These are phyloP conservation scores for Actinia tenebrosa DNA, from an alignment of 64 coral and sea anemone genomes.

Conservation along the genomic window DNA sequence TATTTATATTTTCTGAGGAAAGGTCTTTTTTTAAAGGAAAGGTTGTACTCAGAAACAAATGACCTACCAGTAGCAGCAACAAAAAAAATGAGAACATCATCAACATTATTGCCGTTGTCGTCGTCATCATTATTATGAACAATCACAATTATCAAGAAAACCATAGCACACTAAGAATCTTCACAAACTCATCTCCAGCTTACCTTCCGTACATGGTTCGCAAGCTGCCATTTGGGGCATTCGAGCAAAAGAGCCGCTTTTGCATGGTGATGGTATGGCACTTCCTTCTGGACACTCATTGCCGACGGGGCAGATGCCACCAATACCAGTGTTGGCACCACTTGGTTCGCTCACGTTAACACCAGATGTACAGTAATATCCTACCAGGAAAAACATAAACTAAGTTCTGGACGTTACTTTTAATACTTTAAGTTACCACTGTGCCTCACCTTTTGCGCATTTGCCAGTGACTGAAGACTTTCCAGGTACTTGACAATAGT, in stretches of 20 bases:
- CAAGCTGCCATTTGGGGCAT: slow-evolving; percentile 63
- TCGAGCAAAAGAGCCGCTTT: slow-evolving; percentile 71
- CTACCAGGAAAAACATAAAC: slow-evolving; percentile 7
- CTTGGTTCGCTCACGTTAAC: slow-evolving; percentile 73
- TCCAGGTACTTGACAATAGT: slow-evolving; percentile 71
- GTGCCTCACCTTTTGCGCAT: slow-evolving; percentile 51
- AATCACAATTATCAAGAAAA: too few relatives aligned
- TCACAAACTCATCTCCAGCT: background rate
- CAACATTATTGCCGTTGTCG: too few relatives aligned
- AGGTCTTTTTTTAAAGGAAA: too few relatives aligned
- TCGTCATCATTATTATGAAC: too few relatives aligned
- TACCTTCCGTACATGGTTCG: slow-evolving; percentile 68
- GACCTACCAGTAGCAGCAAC: too few relatives aligned
- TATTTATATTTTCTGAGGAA: too few relatives aligned
- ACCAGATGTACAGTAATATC: slow-evolving; percentile 90
- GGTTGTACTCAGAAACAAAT: too few relatives aligned
- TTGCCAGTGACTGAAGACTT: slow-evolving; percentile 62
- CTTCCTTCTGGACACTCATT: slow-evolving; percentile 83
- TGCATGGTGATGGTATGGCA: slow-evolving; percentile 54
- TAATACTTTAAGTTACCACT: background rate
- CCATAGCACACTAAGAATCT: background rate
- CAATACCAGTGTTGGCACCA: slow-evolving; percentile 43
- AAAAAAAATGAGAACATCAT: too few relatives aligned
- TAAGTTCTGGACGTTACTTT: background rate
- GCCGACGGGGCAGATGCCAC: slow-evolving; percentile 71